Evolutionary conservation across 1,140 invertebrate species (phyloP).

Genomic region (Monomorium pharaonis): DNA sequence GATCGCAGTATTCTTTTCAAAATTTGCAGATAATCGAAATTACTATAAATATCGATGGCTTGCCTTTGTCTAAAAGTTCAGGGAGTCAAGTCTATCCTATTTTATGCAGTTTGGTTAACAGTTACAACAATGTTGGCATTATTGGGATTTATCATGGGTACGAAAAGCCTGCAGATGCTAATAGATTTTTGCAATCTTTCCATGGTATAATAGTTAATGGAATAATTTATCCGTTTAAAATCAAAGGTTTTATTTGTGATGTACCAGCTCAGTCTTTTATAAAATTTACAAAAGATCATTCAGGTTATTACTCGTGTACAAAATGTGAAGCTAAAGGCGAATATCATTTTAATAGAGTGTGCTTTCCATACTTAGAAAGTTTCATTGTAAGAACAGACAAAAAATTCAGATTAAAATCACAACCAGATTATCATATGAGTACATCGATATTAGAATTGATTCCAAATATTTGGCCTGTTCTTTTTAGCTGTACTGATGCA

Average conservation of each 20-base stretch:
- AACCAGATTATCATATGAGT: background rate
- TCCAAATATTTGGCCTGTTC: no score
- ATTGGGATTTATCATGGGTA: constrained; percentile 8
- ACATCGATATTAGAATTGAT: constrained; percentile 17
- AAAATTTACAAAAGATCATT: background rate
- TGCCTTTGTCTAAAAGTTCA: constrained; percentile 12
- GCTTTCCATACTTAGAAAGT: background rate
- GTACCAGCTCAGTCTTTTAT: background rate
- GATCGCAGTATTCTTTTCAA: background rate
- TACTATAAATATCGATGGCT: background rate
- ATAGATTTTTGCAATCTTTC: background rate
- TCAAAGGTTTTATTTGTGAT: constrained; percentile 23
- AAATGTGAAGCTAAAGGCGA: background rate
- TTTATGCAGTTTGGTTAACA: background rate
- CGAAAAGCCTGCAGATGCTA: background rate
- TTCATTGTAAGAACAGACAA: background rate
- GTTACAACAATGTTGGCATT: background rate
- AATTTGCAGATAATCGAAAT: background rate
- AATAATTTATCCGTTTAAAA: constrained; percentile 15
- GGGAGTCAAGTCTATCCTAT: constrained; percentile 4
- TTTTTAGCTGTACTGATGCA: no score
- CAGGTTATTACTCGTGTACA: background rate
- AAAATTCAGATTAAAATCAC: constrained; percentile 15
- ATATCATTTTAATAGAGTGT: background rate
- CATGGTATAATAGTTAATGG: background rate